A percentile compares a stretch with the other conserved stretches of the same genome.
phyloP scores from a whole-genome alignment of 2,888 invertebrate genomes.

The Drosophila basisetae region DNA sequence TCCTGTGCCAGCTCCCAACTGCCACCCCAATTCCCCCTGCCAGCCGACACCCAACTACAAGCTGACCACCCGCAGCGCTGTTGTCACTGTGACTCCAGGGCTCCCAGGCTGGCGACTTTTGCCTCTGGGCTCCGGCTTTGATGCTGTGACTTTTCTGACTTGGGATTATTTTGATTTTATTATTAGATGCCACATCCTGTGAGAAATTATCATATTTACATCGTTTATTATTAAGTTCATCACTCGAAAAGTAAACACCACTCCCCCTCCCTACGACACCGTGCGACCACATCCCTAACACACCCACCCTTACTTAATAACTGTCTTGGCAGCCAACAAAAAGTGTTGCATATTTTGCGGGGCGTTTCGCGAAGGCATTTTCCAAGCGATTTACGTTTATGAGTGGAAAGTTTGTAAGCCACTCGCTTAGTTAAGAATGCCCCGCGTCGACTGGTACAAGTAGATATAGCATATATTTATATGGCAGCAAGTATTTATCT shows the following conservation, averaged over 20 bases:
- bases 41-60: background rate
- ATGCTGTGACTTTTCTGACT: slow-evolving; percentile 57
- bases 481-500: background rate
- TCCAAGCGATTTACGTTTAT: slow-evolving; percentile 66
- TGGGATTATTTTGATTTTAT: slow-evolving; percentile 85
- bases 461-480: background rate
- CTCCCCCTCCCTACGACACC: background rate
- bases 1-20: slow-evolving; percentile 57
- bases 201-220: slow-evolving; percentile 86
- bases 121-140: slow-evolving; percentile 27
- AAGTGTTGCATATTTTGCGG: slow-evolving; percentile 76
- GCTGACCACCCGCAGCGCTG: slow-evolving; percentile 72
- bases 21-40: too few relatives aligned
- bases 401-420: slow-evolving; percentile 49
- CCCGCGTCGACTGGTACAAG: slow-evolving; percentile 7
- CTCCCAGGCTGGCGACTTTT: slow-evolving; percentile 1
- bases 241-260: slow-evolving; percentile 75
- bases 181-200: slow-evolving; percentile 86
- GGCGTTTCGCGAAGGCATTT: slow-evolving; percentile 33
- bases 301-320: slow-evolving; percentile 57
- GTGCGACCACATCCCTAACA: background rate
- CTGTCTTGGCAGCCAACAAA: slow-evolving; percentile 38
- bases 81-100: slow-evolving; percentile 54
- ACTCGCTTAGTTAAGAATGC: slow-evolving; percentile 13
- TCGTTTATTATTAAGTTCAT: slow-evolving; percentile 86